Percentiles rank a stretch among this genome's conserved stretches.
Conservation (phyloP, 1,140 invertebrate genomes). For the Saxidomus purpurata region DNA sequence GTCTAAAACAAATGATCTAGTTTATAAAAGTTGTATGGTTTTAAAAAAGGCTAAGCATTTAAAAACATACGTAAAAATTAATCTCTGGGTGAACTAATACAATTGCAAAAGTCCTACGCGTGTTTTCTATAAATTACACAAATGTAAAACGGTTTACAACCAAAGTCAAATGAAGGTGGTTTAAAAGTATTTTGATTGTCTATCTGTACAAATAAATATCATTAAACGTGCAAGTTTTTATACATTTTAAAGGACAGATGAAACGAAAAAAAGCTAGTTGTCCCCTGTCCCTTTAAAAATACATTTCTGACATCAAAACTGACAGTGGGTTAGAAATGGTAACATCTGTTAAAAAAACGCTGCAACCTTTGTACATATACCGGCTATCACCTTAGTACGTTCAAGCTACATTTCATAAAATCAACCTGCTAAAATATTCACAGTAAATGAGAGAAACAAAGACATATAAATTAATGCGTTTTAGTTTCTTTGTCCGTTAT, state of each 20-base stretch:
- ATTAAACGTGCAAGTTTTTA: not conserved
- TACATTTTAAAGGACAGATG: too few species aligned
- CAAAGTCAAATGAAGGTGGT: not conserved
- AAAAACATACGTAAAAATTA: not conserved
- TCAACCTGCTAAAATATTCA: not conserved
- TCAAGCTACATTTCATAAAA: not conserved
- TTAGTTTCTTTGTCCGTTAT: conserved; percentile 18
- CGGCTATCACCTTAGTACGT: not conserved
- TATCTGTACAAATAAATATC: not conserved
- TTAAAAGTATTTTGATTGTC: not conserved
- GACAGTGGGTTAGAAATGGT: not conserved
- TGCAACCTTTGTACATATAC: not conserved
- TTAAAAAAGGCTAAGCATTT: not conserved
- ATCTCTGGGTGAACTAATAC: not conserved
- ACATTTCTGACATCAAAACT: not conserved
- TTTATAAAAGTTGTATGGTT: not conserved
- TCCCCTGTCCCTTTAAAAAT: too few species aligned
- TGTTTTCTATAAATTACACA: not conserved
- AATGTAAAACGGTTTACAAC: not conserved
- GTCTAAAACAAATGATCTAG: not conserved
- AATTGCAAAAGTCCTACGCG: not conserved
- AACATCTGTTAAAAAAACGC: not conserved
- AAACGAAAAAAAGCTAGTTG: too few species aligned
- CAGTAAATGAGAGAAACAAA: not conserved
- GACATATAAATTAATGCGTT: not conserved